A percentile compares a stretch with the other conserved stretches of the same genome.
phyloP scores from a whole-genome alignment of 2,888 invertebrate genomes.

The Sympetrum striolatum region DNA sequence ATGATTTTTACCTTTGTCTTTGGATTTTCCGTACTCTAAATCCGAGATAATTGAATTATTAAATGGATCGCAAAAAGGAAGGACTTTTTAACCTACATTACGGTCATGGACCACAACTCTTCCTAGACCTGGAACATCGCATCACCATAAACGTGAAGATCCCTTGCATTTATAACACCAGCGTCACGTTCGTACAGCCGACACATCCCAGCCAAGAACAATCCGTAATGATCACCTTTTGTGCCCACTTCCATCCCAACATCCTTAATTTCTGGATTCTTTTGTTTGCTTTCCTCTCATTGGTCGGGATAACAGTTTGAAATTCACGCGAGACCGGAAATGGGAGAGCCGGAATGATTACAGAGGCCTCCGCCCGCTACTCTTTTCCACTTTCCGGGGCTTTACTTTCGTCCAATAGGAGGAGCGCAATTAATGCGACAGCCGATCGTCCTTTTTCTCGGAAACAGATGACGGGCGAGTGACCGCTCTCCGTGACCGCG shows the following conservation, averaged over 20 bases:
- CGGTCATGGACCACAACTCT: not conserved
- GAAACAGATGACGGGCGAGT: slow-evolving; percentile 26
- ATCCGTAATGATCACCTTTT: not conserved
- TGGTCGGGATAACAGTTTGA: slow-evolving; percentile 14
- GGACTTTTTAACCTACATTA: too few species aligned
- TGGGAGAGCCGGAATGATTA: slow-evolving; percentile 10
- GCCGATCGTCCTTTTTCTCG: slow-evolving; percentile 5
- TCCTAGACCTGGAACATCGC: not conserved
- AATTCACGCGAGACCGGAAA: not conserved
- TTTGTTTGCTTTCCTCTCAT: slow-evolving; percentile 9
- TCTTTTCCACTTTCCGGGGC: not conserved
- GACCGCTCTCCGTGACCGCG: slow-evolving; percentile 18
- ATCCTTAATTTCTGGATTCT: not conserved
- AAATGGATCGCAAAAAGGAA: too few species aligned
- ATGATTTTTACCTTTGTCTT: too few species aligned
- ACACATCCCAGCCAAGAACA: not conserved
- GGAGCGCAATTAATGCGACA: slow-evolving; percentile 22
- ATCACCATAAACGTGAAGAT: not conserved
- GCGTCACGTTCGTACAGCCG: too few species aligned
- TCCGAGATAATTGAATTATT: too few species aligned
- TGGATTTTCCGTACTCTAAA: too few species aligned
- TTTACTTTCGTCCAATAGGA: slow-evolving; percentile 30
- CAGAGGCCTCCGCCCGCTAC: not conserved
- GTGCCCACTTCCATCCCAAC: not conserved
- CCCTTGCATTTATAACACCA: too few species aligned